Base-by-base conservation (phyloP, 1,140 invertebrate genomes). In the Catajapyx aquilonaris region DNA sequence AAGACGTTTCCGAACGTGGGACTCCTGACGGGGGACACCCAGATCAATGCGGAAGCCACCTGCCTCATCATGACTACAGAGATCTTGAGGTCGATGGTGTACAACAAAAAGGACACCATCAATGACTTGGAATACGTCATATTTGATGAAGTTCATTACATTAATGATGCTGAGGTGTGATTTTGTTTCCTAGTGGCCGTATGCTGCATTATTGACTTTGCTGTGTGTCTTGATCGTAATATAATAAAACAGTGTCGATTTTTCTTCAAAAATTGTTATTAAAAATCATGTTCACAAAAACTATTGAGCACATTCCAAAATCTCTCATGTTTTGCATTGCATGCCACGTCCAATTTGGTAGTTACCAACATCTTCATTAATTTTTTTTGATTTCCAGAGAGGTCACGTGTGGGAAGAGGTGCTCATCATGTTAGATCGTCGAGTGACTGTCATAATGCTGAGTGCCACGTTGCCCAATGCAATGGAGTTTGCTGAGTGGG, bases 331-430 rank as follows among this genome's bases (percentile, higher is more conserved):
- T 28, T n/a, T 28, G 9, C n/a, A 9, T 28, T 28, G 9, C n/a
- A 28, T 28, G n/a, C n/a, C n/a, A n/a, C n/a, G 4, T 9, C 19
- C 28, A 20, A 17, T 36, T 15, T 19, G 19, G 18, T 2, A 34
- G 21, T 1, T 21, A 40, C 5, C 28, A 23, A 11, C 16, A 31
- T 13, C 31, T 37, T 10, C 18, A 2, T 17, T 3, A 45, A n/a
- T n/a, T n/a, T 33, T 41, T 38, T 48, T 46, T 37, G 43, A 41
- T 36, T 59, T 61, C 28, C 44, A 84, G 71, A 65, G 95, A 46
- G 95, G 95, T 13, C 90, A 98, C 49, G 94, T 99, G 1, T 99
- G 95, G 94, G 95, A 99, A 61, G 93, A 98, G 62, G 88, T 93
- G 1, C 63, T 99, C 0, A 99, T 99, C 47, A 69, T 99, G 52